These are phyloP conservation scores for Caenorhabditis doughertyi DNA, from an alignment of 2,888 invertebrate genomes.

Conservation along the genomic window DNA sequence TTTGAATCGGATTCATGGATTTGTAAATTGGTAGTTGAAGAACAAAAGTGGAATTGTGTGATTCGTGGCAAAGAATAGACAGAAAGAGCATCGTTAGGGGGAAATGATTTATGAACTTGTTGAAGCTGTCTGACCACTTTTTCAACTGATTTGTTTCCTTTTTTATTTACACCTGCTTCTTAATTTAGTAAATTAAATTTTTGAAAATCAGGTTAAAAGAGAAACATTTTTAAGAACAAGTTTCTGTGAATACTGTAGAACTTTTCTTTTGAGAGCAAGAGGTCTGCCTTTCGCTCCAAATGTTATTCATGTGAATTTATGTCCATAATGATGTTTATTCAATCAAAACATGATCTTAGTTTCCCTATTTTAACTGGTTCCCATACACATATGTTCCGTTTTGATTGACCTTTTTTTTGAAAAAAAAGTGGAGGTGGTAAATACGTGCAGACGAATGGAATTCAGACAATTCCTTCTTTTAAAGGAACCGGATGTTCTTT, in stretches of 20 bases:
- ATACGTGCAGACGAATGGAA: conserved; percentile 11
- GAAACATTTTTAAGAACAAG: too few species aligned
- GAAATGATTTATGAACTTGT: conserved; percentile 45
- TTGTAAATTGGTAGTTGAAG: conserved; percentile 23
- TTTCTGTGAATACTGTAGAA: not conserved
- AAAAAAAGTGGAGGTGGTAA: not conserved
- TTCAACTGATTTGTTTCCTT: conserved; percentile 14
- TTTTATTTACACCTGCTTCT: not conserved
- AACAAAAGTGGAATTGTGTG: conserved; percentile 9
- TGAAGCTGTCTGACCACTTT: conserved; percentile 9
- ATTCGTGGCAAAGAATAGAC: conserved; percentile 16
- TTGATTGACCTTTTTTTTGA: conserved; percentile 1
- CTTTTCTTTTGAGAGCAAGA: not conserved
- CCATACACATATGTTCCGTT: not conserved
- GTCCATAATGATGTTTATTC: not conserved
- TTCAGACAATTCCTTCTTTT: conserved; percentile 6
- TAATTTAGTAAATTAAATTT: not conserved
- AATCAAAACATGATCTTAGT: conserved; percentile 9
- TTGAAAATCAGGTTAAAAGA: not conserved
- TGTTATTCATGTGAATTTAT: not conserved
- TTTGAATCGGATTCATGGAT: not conserved
- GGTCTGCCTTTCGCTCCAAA: too few species aligned
- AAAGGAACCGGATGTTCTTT: conserved; percentile 29
- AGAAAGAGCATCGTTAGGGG: conserved; percentile 18
- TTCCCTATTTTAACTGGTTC: not conserved